Percentiles rank a stretch among this genome's conserved stretches.
Evolutionary conservation across 1,140 invertebrate species (phyloP).

Genomic region (Agrilus planipennis): DNA sequence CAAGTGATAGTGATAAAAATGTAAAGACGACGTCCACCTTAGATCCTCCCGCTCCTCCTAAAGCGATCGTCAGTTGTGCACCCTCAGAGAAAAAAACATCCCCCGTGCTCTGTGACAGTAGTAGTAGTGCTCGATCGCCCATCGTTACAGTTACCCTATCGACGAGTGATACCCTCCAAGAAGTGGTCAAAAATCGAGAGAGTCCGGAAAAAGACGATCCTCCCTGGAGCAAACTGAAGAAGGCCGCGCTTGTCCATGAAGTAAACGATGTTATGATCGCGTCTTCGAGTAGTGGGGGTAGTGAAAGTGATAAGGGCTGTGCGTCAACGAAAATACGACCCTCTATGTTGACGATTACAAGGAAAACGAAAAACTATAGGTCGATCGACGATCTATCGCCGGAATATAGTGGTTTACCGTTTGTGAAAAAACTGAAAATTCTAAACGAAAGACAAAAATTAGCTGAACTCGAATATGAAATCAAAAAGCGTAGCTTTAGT

Average conservation of each 20-base stretch:
- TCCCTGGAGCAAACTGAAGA: constrained; percentile 45
- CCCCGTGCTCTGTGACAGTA: too few species aligned
- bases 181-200: constrained; percentile 8
- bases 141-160: too few species aligned
- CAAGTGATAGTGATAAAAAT: constrained; percentile 7
- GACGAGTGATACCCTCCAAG: constrained; percentile 7
- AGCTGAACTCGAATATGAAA: constrained; percentile 62
- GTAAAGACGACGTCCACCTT: too few species aligned
- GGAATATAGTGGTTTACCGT: constrained; percentile 74
- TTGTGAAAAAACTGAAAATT: constrained; percentile 79
- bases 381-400: constrained; percentile 80
- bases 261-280: constrained; percentile 4
- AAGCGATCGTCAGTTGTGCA: too few species aligned
- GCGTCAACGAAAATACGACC: constrained; percentile 14
- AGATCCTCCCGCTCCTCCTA: too few species aligned
- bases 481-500: constrained; percentile 62
- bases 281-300: constrained; percentile 20
- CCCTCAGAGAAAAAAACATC: too few species aligned
- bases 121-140: too few species aligned
- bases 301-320: not conserved
- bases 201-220: constrained; percentile 24
- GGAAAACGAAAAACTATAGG: constrained; percentile 52
- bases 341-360: constrained; percentile 18
- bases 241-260: constrained; percentile 38
- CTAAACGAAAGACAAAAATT: constrained; percentile 77